Evolutionary conservation across 2,797 vertebrate genomes (phyloP).

Genomic region (Platyrinchus mystaceus): DNA sequence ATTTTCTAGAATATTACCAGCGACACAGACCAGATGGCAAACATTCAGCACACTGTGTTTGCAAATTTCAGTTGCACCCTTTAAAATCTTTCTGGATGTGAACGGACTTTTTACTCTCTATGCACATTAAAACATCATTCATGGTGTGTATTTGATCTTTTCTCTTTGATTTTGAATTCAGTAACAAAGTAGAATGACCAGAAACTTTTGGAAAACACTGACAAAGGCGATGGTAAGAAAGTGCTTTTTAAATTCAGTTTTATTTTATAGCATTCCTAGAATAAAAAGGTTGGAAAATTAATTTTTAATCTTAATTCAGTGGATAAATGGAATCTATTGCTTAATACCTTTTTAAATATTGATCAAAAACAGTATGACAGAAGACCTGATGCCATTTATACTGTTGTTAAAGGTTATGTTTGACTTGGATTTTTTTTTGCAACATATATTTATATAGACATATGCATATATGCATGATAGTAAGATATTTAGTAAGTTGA

Average conservation of each 20-base stretch:
- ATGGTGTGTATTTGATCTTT: background rate
- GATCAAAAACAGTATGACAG: background rate
- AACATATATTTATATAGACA: background rate
- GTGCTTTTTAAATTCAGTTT: background rate
- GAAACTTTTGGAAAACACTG: slow-evolving; percentile 76
- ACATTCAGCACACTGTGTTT: background rate
- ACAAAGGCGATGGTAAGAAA: slow-evolving; percentile 76
- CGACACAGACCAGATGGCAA: slow-evolving; percentile 14
- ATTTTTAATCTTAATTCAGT: background rate
- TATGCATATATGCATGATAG: background rate
- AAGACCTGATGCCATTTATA: background rate
- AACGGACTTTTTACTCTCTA: slow-evolving; percentile 4
- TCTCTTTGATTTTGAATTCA: background rate
- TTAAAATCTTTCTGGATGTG: background rate
- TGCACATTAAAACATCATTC: background rate
- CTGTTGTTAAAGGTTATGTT: background rate
- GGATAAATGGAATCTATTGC: background rate
- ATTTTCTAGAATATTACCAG: background rate
- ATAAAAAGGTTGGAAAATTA: background rate
- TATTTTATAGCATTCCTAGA: background rate
- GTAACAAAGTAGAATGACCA: slow-evolving; percentile 65
- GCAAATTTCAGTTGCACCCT: slow-evolving; percentile 31
- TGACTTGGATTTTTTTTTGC: background rate
- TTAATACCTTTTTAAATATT: background rate
- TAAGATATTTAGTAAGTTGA: background rate